Base-by-base conservation (phyloP, 2,888 invertebrate genomes). In the Portevinia maculata region DNA sequence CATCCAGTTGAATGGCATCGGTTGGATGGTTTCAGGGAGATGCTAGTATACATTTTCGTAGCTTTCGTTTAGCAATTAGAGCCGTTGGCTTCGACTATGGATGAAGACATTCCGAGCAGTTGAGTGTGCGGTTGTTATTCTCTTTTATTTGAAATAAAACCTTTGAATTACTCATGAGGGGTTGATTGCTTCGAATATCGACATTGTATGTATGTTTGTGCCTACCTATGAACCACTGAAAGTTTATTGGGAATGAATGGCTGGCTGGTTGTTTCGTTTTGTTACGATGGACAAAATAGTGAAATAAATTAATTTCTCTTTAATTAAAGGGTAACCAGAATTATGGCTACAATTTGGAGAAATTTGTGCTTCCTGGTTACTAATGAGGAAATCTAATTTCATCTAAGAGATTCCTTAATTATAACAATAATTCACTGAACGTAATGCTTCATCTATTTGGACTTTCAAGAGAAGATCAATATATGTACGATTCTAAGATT, bases 91-190 rank as follows among this genome's bases (percentile, higher is more conserved):
- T 64, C 24, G 11, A 53, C 34, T 37, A 30, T 52, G 57, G 39
- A 74, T 75, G 75, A 75, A 70, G 81, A 52, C 53, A 59, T 65
- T 81, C 17, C 28, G 15, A 59, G 53, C 70, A 70, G 59, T 81
- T 37, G n/a, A 37, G 37, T 67, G 69, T 50, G 69, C 74, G 67
- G 74, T 19, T 62, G 67, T 52, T 75, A 50, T 75, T 37, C 64
- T 39, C 75, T 46, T 75, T 75, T 75, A 75, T 81, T 70, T 65
- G 81, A 52, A 70, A 70, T 75, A 75, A 70, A 81, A 53, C 70
- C 81, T 60, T 60, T 81, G 81, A 81, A 81, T 81, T 81, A 70
- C 75, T 81, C 75, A 81, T 81, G 75, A 70, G 70, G 59, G 69
- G 52, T 75, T 53, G 81, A 81, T 75, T 73, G 62, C 46, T 9